Evolutionary conservation across 2,797 vertebrate genomes (phyloP), one percentile per base, ranked within the genome.

Genomic region (Gila robusta): DNA sequence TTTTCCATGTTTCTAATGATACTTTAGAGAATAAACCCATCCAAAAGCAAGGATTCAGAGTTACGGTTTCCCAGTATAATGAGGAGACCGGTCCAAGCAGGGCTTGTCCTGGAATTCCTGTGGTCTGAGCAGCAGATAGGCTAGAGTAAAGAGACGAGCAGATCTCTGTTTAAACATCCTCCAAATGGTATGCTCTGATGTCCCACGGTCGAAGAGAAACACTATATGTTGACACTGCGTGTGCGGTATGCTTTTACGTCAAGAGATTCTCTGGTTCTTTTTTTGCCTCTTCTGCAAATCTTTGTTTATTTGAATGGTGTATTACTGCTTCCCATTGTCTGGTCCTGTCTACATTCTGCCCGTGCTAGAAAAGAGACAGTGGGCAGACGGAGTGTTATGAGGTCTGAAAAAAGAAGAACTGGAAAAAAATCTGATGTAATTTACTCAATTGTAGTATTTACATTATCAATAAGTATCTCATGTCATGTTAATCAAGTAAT

Each of bases 171-270:
- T 85, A 91, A 89, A 91, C 87, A 90, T 88, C 88, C 88, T 86
- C 72, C 86, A 80, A 84, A 89, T 82, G 77, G 77, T 67, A 70
- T 77, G 52, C 84, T 83, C 67, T 88, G 83, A 82, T 66, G 87
- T 87, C 77, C 84, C 81, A 87, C 32, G 37, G 81, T 81, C 78
- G 76, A 78, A 88, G 80, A 91, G 90, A 90, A 91, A 93, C 90
- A 90, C 78, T 73, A 81, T 72, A 71, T 92, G 89, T 92, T 92
- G 92, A 92, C 91, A 90, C 85, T 91, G 89, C 10, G 83, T 92
- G 90, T 91, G 90, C 88, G 87, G 80, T 59, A 83, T 83, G 82
- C 80, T 87, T 89, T 87, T 89, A 93, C 90, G 91, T 93, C 91
- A 93, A 66, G 84, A 93, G 88, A 89, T 82, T 83, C 86, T 79